A percentile compares a stretch with the other conserved stretches of the same genome.
These are phyloP conservation scores for Enteromius mattozi DNA, from an alignment of 2,797 vertebrate genomes.

Conservation along the genomic window DNA sequence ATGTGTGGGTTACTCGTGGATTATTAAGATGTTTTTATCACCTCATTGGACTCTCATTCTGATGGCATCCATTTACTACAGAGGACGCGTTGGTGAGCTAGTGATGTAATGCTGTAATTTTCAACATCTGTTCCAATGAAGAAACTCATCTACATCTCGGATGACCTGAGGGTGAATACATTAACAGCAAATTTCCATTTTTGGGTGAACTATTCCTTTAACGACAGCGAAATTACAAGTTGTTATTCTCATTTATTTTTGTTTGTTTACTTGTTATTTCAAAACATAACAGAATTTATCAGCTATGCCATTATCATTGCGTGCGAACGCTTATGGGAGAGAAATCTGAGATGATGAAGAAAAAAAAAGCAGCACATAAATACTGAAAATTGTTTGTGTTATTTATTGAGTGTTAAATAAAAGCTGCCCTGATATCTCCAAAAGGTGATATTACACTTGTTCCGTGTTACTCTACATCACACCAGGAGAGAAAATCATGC, in stretches of 20 bases:
- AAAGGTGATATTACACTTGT: conserved; percentile 50
- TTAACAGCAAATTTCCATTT: background rate
- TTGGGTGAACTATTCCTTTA: background rate
- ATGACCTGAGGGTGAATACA: background rate
- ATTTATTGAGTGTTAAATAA: conserved; percentile 53
- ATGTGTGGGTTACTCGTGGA: background rate
- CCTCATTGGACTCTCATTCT: background rate
- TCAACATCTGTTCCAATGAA: background rate
- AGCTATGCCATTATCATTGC: background rate
- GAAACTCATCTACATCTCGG: background rate
- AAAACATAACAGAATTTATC: background rate
- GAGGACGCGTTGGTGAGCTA: background rate
- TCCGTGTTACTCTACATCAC: conserved; percentile 38
- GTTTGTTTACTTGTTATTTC: background rate
- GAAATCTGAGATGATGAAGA: background rate
- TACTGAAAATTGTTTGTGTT: conserved; percentile 8
- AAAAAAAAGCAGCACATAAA: background rate
- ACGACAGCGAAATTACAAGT: background rate
- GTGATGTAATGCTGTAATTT: background rate
- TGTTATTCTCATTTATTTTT: background rate
- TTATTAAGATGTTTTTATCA: background rate
- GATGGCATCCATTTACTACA: background rate
- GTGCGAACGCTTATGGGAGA: background rate
- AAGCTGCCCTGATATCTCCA: conserved; percentile 32
- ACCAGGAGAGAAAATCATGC: conserved; percentile 40